Evolutionary conservation across 1,140 invertebrate genomes (phyloP).

Genomic region (Cepaea nemoralis): DNA sequence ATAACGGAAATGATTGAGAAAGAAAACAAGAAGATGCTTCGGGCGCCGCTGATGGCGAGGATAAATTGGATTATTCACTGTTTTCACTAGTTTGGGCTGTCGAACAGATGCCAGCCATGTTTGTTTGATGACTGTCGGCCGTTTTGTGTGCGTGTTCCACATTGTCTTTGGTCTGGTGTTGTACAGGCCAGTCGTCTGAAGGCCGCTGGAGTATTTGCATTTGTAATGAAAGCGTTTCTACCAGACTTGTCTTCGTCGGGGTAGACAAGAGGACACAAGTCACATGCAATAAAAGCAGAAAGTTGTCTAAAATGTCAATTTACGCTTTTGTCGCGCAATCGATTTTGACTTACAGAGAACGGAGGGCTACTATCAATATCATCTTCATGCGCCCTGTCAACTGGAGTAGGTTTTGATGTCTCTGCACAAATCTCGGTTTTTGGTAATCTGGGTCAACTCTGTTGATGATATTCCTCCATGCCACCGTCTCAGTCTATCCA

Average conservation of each 20-base stretch:
- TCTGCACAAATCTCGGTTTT: no score
- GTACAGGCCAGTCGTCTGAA: neutral
- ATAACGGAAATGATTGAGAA: neutral
- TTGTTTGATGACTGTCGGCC: neutral
- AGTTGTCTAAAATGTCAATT: no score
- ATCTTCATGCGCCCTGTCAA: no score
- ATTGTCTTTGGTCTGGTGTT: neutral
- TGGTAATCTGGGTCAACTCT: no score
- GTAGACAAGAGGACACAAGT: neutral
- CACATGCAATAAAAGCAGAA: no score
- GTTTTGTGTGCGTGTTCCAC: neutral
- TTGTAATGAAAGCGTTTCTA: neutral
- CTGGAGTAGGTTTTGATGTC: no score
- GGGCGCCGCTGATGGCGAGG: neutral
- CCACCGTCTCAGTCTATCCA: no score
- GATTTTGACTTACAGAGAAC: no score
- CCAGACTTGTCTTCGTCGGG: no score
- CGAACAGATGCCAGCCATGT: conserved; percentile 5
- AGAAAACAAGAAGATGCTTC: neutral
- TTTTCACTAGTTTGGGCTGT: neutral
- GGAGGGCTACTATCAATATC: no score
- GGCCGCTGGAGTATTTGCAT: neutral
- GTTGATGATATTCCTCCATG: no score
- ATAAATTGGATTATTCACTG: neutral
- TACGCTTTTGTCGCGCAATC: no score